Evolutionary conservation across 2,888 invertebrate genomes (phyloP), one percentile per base, ranked within the genome.

Genomic region (Fabriciana adippe): DNA sequence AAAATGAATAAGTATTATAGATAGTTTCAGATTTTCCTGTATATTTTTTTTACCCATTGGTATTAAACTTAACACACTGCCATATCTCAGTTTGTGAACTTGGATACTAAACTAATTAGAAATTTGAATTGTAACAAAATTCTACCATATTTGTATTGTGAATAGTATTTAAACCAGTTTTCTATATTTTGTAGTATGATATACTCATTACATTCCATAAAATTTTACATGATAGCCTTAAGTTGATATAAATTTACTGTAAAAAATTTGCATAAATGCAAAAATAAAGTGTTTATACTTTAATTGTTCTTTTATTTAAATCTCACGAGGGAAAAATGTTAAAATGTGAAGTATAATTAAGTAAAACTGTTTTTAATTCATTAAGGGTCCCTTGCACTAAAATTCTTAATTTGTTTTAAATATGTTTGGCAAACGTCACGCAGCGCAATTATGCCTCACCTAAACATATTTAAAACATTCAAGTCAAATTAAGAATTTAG

Each of bases 171-270:
- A 73, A 72, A 73, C 78, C 75, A 78, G 75, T 71, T 75, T 77
- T 79, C 71, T 68, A 74, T 76, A 75, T 76, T 78, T 73, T 78
- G 73, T 85, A 86, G 82, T 82, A 82, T 83, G 82, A 82, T 82
- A 77, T 81, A 83, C 79, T 85, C 79, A 78, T 84, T 85, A 89
- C 89, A 89, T 89, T 89, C 89, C 89, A 81, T 41, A 41, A 48
- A 82, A 78, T 77, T 77, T 75, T 80, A 75, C 76, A 73, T 74
- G 62, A 63, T 73, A 75, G 73, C 57, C 61, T 71, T 77, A 76
- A 73, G 72, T 74, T 76, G 69, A 78, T 76, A 74, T 75, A 78
- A 78, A 78, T 73, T 74, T 74, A 77, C 77, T 81, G 79, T 81
- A 75, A 79, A 80, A n/a, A 77, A 78, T 75, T 78, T 75, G 72